Evolutionary conservation across 2,113 vertebrate genomes (phyloP), one percentile per base, ranked within the genome.

Genomic region (Pollachius pollachius): DNA sequence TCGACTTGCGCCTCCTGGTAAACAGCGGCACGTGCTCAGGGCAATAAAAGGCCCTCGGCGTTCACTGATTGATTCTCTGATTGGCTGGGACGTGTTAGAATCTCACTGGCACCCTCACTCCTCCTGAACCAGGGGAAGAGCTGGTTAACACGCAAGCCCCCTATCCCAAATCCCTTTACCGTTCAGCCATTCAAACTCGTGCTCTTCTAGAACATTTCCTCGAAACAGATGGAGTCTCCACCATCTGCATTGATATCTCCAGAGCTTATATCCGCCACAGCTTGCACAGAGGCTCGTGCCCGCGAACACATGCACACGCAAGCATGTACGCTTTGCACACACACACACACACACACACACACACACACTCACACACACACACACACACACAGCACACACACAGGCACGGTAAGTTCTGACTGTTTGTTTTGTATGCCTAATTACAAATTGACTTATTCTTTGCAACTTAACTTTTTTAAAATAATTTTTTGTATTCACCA

Each of bases 51-150:
- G 11, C 56, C 62, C 54, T 81, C 73, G 67, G 25, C 54, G 74
- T 89, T 83, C 87, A 89, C 89, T 89, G 93, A 94, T 95, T 93
- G 93, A 94, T 89, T 83, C 87, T 88, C 89, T 89, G 93, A 94
- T 95, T 93, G 93, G 94, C 89, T 89, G 89, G 86, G 70, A 79
- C 92, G 93, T 91, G 90, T 93, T 94, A 94, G 93, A 93, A 81
- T 85, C 89, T 83, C 90, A 85, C 93, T 92, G 92, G 87, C 85
- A 90, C 78, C 84, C 87, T 80, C 75, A 82, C 88, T 77, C 82
- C 77, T 86, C 82, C 57, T 64, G 25, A 73, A 64, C 68, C 19
- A 61, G 11, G 54, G 63, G 52, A 63, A 30, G 13, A 48, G 59
- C 19, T 61, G 52, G 21, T 70, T 30, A 73, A 21, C 52, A 60